Conservation (phyloP, 2,888 invertebrate species). For the Nymphalis c-album region DNA sequence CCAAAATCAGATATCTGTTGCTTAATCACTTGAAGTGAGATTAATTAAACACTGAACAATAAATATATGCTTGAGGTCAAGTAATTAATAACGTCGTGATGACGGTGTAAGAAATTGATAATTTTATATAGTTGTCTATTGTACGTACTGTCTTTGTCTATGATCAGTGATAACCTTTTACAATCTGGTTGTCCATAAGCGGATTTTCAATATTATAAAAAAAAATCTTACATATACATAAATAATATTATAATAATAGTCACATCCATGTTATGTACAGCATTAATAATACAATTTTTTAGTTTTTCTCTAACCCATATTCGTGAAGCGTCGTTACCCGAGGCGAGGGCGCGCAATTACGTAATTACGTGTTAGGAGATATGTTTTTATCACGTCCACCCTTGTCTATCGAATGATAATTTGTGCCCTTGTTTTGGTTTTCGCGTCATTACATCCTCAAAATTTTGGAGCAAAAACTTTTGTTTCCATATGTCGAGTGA, state of each 20-base stretch:
- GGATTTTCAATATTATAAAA: background rate
- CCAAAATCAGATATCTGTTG: too few relatives aligned
- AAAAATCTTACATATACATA: background rate
- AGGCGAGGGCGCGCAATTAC: slow-evolving; percentile 77
- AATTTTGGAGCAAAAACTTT: slow-evolving; percentile 30
- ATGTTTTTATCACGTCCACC: slow-evolving; percentile 82
- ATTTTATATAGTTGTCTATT: too few relatives aligned
- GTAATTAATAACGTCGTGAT: too few relatives aligned
- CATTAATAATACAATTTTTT: slow-evolving; percentile 58
- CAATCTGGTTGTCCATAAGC: too few relatives aligned
- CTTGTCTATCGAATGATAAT: slow-evolving; percentile 79
- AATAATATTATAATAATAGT: slow-evolving; percentile 5
- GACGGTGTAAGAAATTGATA: too few relatives aligned
- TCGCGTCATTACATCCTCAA: slow-evolving; percentile 50
- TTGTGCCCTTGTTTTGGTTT: slow-evolving; percentile 75
- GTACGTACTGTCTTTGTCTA: too few relatives aligned
- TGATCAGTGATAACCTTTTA: too few relatives aligned
- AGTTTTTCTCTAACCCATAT: slow-evolving; percentile 69
- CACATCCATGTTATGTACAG: slow-evolving; percentile 35
- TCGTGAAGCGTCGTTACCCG: slow-evolving; percentile 75
- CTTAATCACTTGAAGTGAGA: too few relatives aligned
- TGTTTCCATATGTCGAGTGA: slow-evolving; percentile 32
- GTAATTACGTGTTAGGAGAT: slow-evolving; percentile 81
- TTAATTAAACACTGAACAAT: too few relatives aligned
- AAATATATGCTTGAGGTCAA: too few relatives aligned